Evolutionary conservation across 1,140 invertebrate species (phyloP).

Genomic region (Chlorops oryzae): DNA sequence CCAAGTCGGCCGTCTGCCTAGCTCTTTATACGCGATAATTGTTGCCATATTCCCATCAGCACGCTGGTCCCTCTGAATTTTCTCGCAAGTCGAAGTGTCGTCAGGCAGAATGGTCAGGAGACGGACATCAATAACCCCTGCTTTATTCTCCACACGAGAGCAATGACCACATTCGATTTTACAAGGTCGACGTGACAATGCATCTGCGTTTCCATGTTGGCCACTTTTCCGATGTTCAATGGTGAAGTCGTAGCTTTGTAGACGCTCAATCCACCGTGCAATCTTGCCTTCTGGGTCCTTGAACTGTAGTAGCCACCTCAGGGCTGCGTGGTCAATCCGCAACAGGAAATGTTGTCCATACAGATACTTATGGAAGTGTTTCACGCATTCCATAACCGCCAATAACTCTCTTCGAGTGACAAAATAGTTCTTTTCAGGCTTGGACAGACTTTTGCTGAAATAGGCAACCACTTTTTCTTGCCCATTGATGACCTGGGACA

Average conservation of each 20-base stretch:
- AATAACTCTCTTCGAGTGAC: constrained; percentile 24
- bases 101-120: too few relatives aligned
- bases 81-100: too few relatives aligned
- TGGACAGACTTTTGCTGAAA: constrained; percentile 33
- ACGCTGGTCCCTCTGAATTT: too few relatives aligned
- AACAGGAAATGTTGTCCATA: constrained; percentile 19
- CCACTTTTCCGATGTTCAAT: constrained; percentile 19
- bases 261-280: constrained; percentile 23
- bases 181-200: constrained; percentile 20
- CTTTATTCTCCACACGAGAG: not conserved
- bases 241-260: constrained; percentile 23
- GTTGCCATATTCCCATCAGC: too few relatives aligned
- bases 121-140: not conserved
- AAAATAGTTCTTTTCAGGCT: constrained; percentile 35
- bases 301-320: constrained; percentile 28
- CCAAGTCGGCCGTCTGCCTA: too few relatives aligned
- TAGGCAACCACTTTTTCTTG: constrained; percentile 28
- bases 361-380: constrained; percentile 24
- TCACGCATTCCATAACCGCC: constrained; percentile 22
- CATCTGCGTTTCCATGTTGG: constrained; percentile 18
- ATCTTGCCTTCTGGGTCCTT: constrained; percentile 26
- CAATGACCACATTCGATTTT: constrained; percentile 1
- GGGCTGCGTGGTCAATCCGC: constrained; percentile 22
- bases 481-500: constrained; percentile 21
- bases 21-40: too few relatives aligned